Evolutionary conservation across 1,140 invertebrate genomes (phyloP).

Genomic region (Lordiphosa stackelbergi): DNA sequence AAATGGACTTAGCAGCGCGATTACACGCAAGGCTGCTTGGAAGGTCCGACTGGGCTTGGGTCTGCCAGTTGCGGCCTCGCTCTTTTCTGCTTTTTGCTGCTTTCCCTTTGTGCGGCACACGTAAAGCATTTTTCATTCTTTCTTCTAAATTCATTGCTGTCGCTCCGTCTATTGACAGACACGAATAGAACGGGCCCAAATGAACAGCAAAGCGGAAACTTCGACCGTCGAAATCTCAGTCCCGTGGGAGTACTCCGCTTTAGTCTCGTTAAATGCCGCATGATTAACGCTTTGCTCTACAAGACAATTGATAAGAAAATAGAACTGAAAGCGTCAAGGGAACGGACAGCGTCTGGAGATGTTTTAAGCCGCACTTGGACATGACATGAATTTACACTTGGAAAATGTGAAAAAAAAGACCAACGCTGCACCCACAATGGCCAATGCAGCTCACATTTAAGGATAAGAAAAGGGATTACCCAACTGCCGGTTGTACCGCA

Average conservation of each 20-base stretch:
- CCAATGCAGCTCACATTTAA: slow-evolving; percentile 15
- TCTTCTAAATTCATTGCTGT: slow-evolving; percentile 43
- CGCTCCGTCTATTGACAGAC: slow-evolving; percentile 30
- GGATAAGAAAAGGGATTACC: slow-evolving; percentile 9
- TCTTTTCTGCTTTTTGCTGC: slow-evolving; percentile 14
- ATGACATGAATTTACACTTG: slow-evolving; percentile 35
- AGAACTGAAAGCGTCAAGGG: slow-evolving; percentile 9
- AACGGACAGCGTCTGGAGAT: slow-evolving; percentile 5
- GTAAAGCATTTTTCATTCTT: slow-evolving; percentile 58
- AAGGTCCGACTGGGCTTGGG: slow-evolving; percentile 2
- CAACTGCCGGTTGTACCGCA: too few species aligned
- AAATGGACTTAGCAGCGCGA: slow-evolving; percentile 71
- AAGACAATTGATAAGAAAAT: slow-evolving; percentile 69
- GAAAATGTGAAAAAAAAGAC: not conserved
- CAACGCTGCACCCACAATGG: slow-evolving; percentile 27
- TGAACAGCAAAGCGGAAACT: slow-evolving; percentile 45
- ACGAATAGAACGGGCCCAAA: slow-evolving; percentile 12
- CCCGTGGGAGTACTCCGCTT: slow-evolving; percentile 53
- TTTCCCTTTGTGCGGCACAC: slow-evolving; percentile 23
- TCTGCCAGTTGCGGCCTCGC: slow-evolving; percentile 18
- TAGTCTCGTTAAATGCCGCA: slow-evolving; percentile 64
- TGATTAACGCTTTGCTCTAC: slow-evolving; percentile 67
- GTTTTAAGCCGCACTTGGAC: slow-evolving; percentile 38
- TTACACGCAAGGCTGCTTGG: slow-evolving; percentile 64
- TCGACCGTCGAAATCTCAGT: slow-evolving; percentile 63